Evolutionary conservation across 1,140 invertebrate species (phyloP), one percentile per base, ranked within the genome.

Genomic region (Pantala flavescens): DNA sequence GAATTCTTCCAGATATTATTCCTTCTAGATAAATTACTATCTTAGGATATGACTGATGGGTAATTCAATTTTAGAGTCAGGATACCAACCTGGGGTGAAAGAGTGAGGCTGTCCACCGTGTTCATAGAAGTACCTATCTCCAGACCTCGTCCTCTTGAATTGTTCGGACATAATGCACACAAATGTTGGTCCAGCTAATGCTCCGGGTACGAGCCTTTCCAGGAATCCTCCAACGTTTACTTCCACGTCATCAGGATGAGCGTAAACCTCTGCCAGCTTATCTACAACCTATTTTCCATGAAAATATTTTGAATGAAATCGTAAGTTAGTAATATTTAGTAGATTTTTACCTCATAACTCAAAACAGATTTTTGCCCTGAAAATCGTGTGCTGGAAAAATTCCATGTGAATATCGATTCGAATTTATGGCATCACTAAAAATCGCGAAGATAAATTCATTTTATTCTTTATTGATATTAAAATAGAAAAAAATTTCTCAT

Each of bases 121-220:
- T 82, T 95, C 93, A 79, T 88, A 96, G 88, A 93, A 97, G 81
- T 82, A 85, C 14, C 93, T 84, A 82, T 97, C 94, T 10, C 91
- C 93, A 11, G 90, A 88, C 79, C 94, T 88, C 0, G 93, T 90
- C 75, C 90, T 85, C 78, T 90, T 93, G 82, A 98, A 97, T 82
- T 98, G 95, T 79, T 92, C 92, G 0, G 88, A 90, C 0, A 98
- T 83, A 73, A 98, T 93, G 78, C 95, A 97, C 0, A 94, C 86
- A 84, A 97, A 97, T 0, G 95, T 98, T 3, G 95, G 96, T 0
- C 96, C 97, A 5, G 91, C 85, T 14, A 96, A 83, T 0, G 93
- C 90, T 0, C 90, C 93, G 0, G 88, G 85, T 0, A 96, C 88
- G 74, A 90, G 89, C 0, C 79, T 80, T 82, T 98, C 96, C 21